Conservation (phyloP, 1,140 invertebrate species). For the Trialeurodes vaporariorum region DNA sequence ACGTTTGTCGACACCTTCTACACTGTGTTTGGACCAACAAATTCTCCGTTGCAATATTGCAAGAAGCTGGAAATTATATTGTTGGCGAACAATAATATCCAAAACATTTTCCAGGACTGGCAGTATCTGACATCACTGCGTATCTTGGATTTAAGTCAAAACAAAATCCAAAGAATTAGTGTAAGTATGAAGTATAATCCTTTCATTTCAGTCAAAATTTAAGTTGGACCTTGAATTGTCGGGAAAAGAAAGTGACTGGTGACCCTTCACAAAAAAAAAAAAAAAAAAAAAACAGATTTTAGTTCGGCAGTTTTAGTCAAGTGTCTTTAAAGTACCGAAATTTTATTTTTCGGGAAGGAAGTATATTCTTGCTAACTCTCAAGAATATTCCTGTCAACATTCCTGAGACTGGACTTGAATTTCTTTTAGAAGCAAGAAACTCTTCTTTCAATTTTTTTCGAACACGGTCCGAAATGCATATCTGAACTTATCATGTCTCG, state of each 20-base stretch:
- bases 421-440: too few relatives aligned
- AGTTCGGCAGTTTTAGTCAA: too few relatives aligned
- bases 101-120: slow-evolving; percentile 46
- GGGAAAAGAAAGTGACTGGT: background rate
- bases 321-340: too few relatives aligned
- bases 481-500: too few relatives aligned
- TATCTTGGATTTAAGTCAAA: slow-evolving; percentile 45
- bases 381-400: too few relatives aligned
- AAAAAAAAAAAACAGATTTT: too few relatives aligned
- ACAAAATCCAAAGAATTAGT: slow-evolving; percentile 32
- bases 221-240: slow-evolving; percentile 7
- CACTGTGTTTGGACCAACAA: slow-evolving; percentile 26
- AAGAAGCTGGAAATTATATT: slow-evolving; percentile 42
- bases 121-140: slow-evolving; percentile 34
- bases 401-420: too few relatives aligned
- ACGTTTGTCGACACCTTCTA: slow-evolving; percentile 26
- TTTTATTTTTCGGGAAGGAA: too few relatives aligned
- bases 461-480: too few relatives aligned
- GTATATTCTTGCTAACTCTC: too few relatives aligned
- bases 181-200: slow-evolving; percentile 15
- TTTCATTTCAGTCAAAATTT: slow-evolving; percentile 26
- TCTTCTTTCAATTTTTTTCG: too few relatives aligned
- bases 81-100: slow-evolving; percentile 48
- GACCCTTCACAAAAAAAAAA: too few relatives aligned
- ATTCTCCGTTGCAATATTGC: slow-evolving; percentile 38